These are phyloP conservation scores for Nebria salina DNA, from an alignment of 2,888 invertebrate species.

Conservation along the genomic window DNA sequence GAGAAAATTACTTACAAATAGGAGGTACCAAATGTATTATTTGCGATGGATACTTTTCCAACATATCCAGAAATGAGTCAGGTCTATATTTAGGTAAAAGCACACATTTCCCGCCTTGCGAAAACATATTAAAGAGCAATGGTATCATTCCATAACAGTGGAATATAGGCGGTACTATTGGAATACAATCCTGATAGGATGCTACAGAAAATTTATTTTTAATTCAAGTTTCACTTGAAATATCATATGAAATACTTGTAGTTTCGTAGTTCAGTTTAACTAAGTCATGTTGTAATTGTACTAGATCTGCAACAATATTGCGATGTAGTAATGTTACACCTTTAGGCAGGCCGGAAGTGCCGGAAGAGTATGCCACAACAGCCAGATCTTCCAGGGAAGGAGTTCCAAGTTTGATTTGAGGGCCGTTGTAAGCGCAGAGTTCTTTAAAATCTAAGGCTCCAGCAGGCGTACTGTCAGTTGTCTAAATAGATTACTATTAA, in stretches of 20 bases:
- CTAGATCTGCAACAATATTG: slow-evolving; percentile 67
- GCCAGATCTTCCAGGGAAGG: slow-evolving; percentile 69
- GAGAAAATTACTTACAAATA: slow-evolving; percentile 68
- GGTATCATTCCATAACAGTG: slow-evolving; percentile 82
- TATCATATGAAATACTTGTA: slow-evolving; percentile 8
- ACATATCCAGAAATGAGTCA: slow-evolving; percentile 70
- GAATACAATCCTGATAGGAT: slow-evolving; percentile 70
- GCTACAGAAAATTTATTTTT: slow-evolving; percentile 31
- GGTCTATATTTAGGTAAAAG: slow-evolving; percentile 81
- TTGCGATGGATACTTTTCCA: slow-evolving; percentile 72
- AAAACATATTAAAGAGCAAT: slow-evolving; percentile 68
- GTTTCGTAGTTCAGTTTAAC: slow-evolving; percentile 45
- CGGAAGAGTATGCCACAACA: slow-evolving; percentile 84
- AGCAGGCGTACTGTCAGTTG: slow-evolving; percentile 58
- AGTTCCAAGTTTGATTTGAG: slow-evolving; percentile 65
- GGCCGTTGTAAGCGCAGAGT: slow-evolving; percentile 64
- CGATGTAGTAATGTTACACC: slow-evolving; percentile 74
- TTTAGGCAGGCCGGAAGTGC: slow-evolving; percentile 85
- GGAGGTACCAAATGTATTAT: slow-evolving; percentile 82
- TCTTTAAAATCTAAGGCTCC: slow-evolving; percentile 71
- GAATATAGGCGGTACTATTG: slow-evolving; percentile 81
- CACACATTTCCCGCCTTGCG: slow-evolving; percentile 71
- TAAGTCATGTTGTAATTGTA: slow-evolving; percentile 55
- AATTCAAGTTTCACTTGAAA: too few species aligned
- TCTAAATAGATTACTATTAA: neutral